phyloP scores from a whole-genome alignment of 2,797 vertebrate genomes.

The Xerus rutilus region DNA sequence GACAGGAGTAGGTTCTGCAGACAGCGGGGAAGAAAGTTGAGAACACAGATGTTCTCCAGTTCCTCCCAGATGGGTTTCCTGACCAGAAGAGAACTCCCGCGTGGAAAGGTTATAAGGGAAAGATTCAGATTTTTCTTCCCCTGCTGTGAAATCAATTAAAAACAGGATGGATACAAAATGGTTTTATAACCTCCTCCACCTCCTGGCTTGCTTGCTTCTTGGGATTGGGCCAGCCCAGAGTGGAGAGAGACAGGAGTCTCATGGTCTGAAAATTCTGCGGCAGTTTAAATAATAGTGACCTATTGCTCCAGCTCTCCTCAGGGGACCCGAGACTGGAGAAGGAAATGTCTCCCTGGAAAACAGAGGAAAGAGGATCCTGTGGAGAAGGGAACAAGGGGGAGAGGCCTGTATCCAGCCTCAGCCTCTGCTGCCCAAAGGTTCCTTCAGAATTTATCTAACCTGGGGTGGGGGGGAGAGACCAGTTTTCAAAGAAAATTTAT shows the following conservation, averaged over 20 bases:
- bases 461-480: background rate
- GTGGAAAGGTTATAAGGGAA: constrained; percentile 66
- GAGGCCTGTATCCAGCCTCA: background rate
- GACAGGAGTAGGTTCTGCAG: background rate
- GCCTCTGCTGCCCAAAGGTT: background rate
- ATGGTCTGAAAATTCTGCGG: constrained; percentile 82
- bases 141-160: constrained; percentile 83
- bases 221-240: constrained; percentile 65
- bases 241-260: constrained; percentile 76
- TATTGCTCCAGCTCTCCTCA: constrained; percentile 77
- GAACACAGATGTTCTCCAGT: background rate
- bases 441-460: constrained; percentile 11
- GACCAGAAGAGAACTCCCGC: constrained; percentile 48
- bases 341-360: constrained; percentile 61
- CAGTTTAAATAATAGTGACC: constrained; percentile 73
- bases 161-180: constrained; percentile 78
- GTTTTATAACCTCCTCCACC: constrained; percentile 77
- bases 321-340: constrained; percentile 52
- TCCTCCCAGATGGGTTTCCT: constrained; percentile 49
- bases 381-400: background rate
- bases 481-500: constrained; percentile 53
- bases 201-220: constrained; percentile 75
- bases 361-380: background rate
- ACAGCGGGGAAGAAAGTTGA: background rate
- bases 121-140: constrained; percentile 47